These are phyloP conservation scores for Chaenocephalus aceratus DNA, from an alignment of 2,113 vertebrate genomes.

Conservation along the genomic window DNA sequence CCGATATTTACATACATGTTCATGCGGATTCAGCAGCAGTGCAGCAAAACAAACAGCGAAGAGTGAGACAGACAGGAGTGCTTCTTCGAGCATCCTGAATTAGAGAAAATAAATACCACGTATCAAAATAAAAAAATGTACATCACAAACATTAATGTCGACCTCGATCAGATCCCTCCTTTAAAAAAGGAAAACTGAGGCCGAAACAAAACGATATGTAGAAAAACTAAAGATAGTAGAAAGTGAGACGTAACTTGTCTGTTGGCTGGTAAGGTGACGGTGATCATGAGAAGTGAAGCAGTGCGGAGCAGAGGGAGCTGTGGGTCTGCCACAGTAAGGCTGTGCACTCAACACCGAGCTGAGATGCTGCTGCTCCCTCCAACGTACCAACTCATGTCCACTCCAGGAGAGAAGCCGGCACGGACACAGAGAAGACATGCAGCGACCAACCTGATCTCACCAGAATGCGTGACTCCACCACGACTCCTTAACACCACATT, in stretches of 20 bases:
- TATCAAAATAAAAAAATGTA: conserved; percentile 62
- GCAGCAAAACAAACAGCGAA: conserved; percentile 62
- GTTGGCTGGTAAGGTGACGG: conserved; percentile 82
- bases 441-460: too few species aligned
- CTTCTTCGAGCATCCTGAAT: conserved; percentile 48
- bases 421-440: conserved; percentile 69
- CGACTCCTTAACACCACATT: too few species aligned
- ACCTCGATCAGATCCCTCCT: conserved; percentile 40
- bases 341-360: conserved; percentile 87
- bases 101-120: conserved; percentile 67
- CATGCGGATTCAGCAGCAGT: conserved; percentile 80
- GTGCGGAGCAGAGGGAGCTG: conserved; percentile 57
- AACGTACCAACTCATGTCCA: conserved; percentile 53
- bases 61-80: conserved; percentile 50
- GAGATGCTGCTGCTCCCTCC: conserved; percentile 81
- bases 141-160: conserved; percentile 66
- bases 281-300: conserved; percentile 73
- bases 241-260: conserved; percentile 63
- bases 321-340: conserved; percentile 82
- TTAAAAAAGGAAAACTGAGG: conserved; percentile 33
- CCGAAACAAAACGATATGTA: conserved; percentile 70
- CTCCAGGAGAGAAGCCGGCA: conserved; percentile 71
- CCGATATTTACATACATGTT: conserved; percentile 83
- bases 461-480: too few species aligned
- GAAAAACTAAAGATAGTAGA: conserved; percentile 63